phyloP scores from a whole-genome alignment of 2,113 vertebrate species.

The Natator depressus region DNA sequence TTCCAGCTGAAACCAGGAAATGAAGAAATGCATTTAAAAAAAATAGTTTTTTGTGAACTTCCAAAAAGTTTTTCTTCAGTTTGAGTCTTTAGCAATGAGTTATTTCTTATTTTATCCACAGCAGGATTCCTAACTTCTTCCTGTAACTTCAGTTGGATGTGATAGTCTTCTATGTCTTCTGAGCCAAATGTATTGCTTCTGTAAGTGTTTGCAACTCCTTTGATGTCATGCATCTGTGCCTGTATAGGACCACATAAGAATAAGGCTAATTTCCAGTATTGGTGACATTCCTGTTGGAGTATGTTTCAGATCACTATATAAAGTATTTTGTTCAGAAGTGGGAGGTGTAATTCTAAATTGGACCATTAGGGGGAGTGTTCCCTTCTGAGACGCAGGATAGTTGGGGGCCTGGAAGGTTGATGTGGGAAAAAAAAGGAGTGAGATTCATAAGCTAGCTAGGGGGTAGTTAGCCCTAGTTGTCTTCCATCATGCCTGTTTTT shows the following conservation, averaged over 20 bases:
- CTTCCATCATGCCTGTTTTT: neutral
- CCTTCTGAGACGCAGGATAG: neutral
- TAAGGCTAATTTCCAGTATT: neutral
- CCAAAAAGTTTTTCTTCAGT: neutral
- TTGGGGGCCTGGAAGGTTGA: neutral
- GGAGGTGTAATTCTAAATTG: neutral
- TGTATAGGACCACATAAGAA: neutral
- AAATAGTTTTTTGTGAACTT: neutral
- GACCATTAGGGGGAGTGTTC: neutral
- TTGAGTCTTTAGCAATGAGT: neutral
- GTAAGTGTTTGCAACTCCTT: neutral
- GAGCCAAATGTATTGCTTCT: neutral
- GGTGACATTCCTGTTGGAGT: neutral
- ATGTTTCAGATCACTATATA: neutral
- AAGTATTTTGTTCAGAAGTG: neutral
- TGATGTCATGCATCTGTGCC: neutral
- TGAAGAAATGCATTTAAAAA: neutral
- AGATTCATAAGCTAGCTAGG: neutral
- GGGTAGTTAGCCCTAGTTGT: neutral
- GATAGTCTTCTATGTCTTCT: neutral
- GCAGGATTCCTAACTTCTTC: neutral
- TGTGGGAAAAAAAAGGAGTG: neutral
- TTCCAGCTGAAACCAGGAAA: slow-evolving; percentile 3
- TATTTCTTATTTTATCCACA: neutral
- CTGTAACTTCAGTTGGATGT: neutral